Evolutionary conservation across 2,113 vertebrate genomes (phyloP).

Genomic region (Setophaga kirtlandii): DNA sequence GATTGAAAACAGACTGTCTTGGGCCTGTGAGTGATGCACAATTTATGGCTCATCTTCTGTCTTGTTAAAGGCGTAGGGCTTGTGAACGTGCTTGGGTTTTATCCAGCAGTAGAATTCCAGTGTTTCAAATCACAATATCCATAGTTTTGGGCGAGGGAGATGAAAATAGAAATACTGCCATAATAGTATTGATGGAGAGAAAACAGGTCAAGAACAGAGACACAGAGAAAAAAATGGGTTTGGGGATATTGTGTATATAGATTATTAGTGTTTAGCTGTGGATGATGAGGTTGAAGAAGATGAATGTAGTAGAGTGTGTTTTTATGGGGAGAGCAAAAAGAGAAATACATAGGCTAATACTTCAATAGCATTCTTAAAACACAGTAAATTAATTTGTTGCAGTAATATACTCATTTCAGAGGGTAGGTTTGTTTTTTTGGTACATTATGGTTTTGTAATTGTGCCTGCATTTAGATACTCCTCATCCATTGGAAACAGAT

Average conservation of each 20-base stretch:
- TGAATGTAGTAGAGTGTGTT: neutral
- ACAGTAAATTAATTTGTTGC: neutral
- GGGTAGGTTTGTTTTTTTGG: neutral
- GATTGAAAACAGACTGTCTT: neutral
- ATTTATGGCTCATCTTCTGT: neutral
- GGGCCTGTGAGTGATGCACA: neutral
- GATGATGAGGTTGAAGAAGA: neutral
- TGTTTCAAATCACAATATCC: neutral
- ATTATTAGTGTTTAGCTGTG: neutral
- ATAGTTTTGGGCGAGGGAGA: rapidly evolving
- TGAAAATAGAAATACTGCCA: neutral
- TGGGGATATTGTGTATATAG: neutral
- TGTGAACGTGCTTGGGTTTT: neutral
- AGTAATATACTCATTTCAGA: neutral
- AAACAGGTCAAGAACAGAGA: neutral
- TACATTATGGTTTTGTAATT: conserved; percentile 5
- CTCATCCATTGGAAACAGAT: neutral
- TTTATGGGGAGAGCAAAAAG: neutral
- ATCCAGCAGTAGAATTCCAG: neutral
- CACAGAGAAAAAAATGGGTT: rapidly evolving
- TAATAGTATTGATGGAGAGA: neutral
- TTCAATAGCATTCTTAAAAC: neutral
- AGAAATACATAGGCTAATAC: neutral
- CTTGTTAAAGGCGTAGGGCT: neutral
- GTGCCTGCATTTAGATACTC: conserved; percentile 1